These are phyloP conservation scores for Neoitamus cyanurus DNA, from an alignment of 2,888 invertebrate genomes.

Conservation along the genomic window DNA sequence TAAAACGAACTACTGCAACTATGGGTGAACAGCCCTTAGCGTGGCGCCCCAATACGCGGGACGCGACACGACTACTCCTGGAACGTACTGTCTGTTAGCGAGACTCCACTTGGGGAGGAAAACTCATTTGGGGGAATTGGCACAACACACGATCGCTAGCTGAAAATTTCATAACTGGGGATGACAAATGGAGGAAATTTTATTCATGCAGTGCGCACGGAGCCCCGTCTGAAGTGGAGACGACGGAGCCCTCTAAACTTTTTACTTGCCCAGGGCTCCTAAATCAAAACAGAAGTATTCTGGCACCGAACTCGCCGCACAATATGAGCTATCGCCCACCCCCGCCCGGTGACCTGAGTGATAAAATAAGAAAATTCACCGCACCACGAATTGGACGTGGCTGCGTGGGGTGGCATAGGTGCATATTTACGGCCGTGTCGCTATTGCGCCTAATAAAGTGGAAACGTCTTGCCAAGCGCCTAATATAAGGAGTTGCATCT, in stretches of 20 bases:
- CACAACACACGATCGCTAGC: not conserved
- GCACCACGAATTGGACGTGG: slow-evolving; percentile 14
- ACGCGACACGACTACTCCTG: not conserved
- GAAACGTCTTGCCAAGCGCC: slow-evolving; percentile 47
- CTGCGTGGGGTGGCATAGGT: slow-evolving; percentile 15
- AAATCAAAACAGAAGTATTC: slow-evolving; percentile 47
- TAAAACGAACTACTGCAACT: not conserved
- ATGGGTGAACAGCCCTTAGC: not conserved
- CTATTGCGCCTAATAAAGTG: slow-evolving; percentile 49
- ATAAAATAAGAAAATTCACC: slow-evolving; percentile 28
- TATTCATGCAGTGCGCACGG: not conserved
- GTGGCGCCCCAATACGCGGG: not conserved
- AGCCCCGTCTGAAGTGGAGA: not conserved
- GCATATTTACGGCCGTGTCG: slow-evolving; percentile 45
- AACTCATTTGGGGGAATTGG: slow-evolving; percentile 23
- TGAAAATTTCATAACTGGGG: slow-evolving; percentile 23
- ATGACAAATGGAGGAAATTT: slow-evolving; percentile 13
- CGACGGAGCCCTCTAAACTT: slow-evolving; percentile 3
- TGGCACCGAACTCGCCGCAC: slow-evolving; percentile 31
- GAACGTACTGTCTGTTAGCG: not conserved
- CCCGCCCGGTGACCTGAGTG: not conserved
- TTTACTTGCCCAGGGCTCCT: slow-evolving; percentile 20
- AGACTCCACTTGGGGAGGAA: not conserved
- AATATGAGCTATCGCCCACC: not conserved
- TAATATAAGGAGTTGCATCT: not conserved